Conservation (phyloP, 23 tunicate species). For the Styela clava region DNA sequence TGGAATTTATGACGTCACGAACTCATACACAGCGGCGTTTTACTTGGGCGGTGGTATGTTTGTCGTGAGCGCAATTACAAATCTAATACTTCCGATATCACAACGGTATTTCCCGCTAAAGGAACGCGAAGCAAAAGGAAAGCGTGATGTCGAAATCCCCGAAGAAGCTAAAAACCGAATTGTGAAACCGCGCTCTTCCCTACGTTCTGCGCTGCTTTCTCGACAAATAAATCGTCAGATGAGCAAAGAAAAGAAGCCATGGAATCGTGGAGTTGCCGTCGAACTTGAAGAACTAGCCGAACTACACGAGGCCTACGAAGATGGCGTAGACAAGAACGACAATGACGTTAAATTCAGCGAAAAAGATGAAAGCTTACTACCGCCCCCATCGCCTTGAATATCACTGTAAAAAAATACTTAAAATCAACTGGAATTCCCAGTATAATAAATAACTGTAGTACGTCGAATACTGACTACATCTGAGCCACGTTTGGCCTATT, state of each 20-base stretch:
- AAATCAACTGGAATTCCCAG: not conserved
- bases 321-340: not conserved
- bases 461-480: not conserved
- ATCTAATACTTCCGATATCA: conserved; percentile 44
- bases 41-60: conserved; percentile 65
- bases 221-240: conserved; percentile 47
- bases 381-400: not conserved
- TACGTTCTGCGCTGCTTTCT: conserved; percentile 45
- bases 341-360: not conserved
- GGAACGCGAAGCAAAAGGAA: conserved; percentile 35
- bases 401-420: not conserved
- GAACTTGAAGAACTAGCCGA: conserved; percentile 60
- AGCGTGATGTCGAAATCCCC: conserved; percentile 17
- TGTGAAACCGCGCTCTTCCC: conserved; percentile 54
- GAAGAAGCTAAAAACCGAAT: conserved; percentile 8
- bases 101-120: conserved; percentile 5
- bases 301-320: conserved; percentile 43
- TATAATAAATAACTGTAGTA: no score
- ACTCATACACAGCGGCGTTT: conserved; percentile 51
- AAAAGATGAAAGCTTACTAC: not conserved
- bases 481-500: not conserved
- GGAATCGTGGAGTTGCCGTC: conserved; percentile 51
- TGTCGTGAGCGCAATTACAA: conserved; percentile 43
- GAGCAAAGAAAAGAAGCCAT: conserved; percentile 36
- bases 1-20: conserved; percentile 64